phyloP scores from a whole-genome alignment of 2,797 vertebrate species.

The Poecile montanus region DNA sequence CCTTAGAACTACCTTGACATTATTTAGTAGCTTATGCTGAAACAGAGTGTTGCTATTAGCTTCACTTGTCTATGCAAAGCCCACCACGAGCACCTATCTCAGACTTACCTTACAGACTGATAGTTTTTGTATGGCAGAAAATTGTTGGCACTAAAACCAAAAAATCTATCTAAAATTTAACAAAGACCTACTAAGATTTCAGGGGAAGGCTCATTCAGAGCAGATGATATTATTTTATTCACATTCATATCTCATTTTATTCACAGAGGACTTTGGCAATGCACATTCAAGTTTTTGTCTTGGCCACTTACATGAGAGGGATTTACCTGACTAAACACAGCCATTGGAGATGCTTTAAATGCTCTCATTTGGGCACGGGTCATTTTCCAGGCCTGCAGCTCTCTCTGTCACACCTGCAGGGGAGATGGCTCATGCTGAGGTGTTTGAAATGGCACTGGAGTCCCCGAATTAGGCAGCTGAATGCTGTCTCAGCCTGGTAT shows the following conservation, averaged over 20 bases:
- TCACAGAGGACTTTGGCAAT: not conserved
- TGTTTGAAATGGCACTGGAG: not conserved
- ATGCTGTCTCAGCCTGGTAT: not conserved
- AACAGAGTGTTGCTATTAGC: not conserved
- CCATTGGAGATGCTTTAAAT: not conserved
- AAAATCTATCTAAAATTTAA: not conserved
- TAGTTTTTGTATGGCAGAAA: not conserved
- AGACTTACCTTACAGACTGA: accelerated
- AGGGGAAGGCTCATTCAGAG: not conserved
- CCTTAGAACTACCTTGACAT: not conserved
- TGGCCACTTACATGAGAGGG: not conserved
- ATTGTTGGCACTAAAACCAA: not conserved
- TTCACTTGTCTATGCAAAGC: not conserved
- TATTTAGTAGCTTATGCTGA: not conserved
- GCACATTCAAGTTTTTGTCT: not conserved
- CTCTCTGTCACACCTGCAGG: not conserved
- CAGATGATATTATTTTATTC: not conserved
- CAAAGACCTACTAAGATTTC: not conserved
- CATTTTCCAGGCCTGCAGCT: not conserved
- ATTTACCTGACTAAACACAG: not conserved
- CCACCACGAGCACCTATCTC: not conserved
- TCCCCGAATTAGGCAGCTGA: not conserved
- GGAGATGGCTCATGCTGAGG: not conserved
- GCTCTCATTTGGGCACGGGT: not conserved
- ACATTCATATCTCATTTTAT: not conserved